Evolutionary conservation across 2,888 invertebrate genomes (phyloP).

Genomic region (Rhimphoctona megacephalus): DNA sequence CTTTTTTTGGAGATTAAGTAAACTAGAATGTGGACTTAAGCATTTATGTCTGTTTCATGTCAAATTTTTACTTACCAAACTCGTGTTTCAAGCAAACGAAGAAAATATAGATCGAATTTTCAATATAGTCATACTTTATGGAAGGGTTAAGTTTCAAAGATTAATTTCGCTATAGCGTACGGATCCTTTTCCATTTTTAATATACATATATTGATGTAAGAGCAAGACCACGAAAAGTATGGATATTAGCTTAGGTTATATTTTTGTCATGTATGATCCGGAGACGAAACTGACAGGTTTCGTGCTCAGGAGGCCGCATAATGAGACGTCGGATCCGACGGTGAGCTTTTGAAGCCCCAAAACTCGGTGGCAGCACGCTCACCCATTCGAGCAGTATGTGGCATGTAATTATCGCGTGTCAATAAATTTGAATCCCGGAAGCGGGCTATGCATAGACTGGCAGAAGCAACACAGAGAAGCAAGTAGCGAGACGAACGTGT

Average conservation of each 20-base stretch:
- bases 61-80: not conserved
- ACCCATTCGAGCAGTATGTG: slow-evolving; percentile 73
- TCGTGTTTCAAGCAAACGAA: not conserved
- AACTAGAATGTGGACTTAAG: not conserved
- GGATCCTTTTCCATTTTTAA: not conserved
- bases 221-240: slow-evolving; percentile 23
- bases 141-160: not conserved
- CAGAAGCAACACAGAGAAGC: slow-evolving; percentile 46
- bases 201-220: not conserved
- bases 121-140: not conserved
- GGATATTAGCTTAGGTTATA: slow-evolving; percentile 42
- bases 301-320: slow-evolving; percentile 65
- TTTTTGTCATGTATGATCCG: slow-evolving; percentile 59
- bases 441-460: slow-evolving; percentile 46
- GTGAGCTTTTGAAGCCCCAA: slow-evolving; percentile 53
- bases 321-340: slow-evolving; percentile 63
- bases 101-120: not conserved
- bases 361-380: slow-evolving; percentile 49
- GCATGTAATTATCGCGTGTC: slow-evolving; percentile 82
- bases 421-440: slow-evolving; percentile 80
- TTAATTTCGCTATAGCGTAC: not conserved
- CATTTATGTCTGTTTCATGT: not conserved
- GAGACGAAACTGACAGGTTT: slow-evolving; percentile 64
- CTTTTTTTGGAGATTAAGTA: not conserved
- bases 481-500: slow-evolving; percentile 38